These are phyloP conservation scores for Chinchilla lanigera DNA, from an alignment of 2,113 vertebrate species.

Conservation along the genomic window DNA sequence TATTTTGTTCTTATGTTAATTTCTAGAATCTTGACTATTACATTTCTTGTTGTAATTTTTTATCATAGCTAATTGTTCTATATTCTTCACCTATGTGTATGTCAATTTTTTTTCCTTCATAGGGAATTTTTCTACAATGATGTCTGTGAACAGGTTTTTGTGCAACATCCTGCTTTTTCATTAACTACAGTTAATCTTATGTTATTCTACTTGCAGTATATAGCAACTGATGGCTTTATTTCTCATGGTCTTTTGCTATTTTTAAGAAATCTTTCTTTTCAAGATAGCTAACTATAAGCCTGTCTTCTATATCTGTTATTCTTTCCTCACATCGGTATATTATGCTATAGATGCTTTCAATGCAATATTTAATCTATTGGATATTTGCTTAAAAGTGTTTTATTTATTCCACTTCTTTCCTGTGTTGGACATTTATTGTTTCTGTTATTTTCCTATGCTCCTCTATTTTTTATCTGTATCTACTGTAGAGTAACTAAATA, in stretches of 20 bases:
- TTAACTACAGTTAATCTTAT: neutral
- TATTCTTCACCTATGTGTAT: neutral
- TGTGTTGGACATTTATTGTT: neutral
- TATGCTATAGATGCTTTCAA: neutral
- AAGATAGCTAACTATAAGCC: neutral
- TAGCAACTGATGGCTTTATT: neutral
- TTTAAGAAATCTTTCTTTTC: neutral
- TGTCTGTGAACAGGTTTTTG: neutral
- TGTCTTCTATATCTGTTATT: neutral
- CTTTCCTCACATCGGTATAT: neutral
- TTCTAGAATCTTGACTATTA: neutral
- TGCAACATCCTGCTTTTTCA: neutral
- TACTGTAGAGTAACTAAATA: neutral
- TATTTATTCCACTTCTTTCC: neutral
- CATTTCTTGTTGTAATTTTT: neutral
- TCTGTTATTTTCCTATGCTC: neutral
- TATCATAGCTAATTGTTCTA: neutral
- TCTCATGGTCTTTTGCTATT: neutral
- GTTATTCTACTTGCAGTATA: no score
- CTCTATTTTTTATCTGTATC: neutral
- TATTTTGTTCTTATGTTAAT: neutral
- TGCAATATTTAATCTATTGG: neutral
- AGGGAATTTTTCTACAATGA: neutral
- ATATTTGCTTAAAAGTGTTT: neutral
- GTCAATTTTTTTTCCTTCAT: neutral